Evolutionary conservation across 2,888 invertebrate genomes (phyloP).

Genomic region (Agriopis leucophaearia): DNA sequence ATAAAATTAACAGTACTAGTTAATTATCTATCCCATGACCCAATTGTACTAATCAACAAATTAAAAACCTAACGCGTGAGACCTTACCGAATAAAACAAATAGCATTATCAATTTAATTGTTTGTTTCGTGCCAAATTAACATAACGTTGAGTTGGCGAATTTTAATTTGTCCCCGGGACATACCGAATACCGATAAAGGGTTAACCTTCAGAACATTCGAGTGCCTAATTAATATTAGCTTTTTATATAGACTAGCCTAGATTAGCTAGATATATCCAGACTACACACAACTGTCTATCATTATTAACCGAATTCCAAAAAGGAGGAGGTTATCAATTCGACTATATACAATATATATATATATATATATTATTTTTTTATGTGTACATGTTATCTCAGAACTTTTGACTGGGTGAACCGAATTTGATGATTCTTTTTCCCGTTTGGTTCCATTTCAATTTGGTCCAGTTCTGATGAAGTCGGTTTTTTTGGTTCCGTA

Average conservation of each 20-base stretch:
- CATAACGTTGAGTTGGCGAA: conserved; percentile 36
- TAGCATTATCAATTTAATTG: conserved; percentile 41
- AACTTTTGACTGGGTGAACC: no score
- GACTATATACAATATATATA: no score
- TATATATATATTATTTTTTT: no score
- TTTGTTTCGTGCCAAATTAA: conserved; percentile 41
- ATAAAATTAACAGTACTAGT: no score
- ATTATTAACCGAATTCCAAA: no score
- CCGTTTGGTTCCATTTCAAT: no score
- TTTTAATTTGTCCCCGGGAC: conserved; percentile 35
- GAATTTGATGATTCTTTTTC: no score
- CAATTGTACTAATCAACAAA: conserved; percentile 13
- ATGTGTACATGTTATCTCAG: no score
- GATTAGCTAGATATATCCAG: background rate
- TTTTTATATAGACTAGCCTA: background rate
- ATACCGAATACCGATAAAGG: conserved; percentile 1
- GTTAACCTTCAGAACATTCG: background rate
- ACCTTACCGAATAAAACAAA: conserved; percentile 15
- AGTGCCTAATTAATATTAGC: conserved; percentile 1
- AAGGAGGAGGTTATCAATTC: no score
- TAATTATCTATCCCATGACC: background rate
- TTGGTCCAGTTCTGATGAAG: no score
- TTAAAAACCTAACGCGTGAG: conserved; percentile 2
- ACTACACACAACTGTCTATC: no score
- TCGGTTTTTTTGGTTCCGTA: no score